Conservation (phyloP, 2,113 vertebrate species). For the Anoura caudifer region DNA sequence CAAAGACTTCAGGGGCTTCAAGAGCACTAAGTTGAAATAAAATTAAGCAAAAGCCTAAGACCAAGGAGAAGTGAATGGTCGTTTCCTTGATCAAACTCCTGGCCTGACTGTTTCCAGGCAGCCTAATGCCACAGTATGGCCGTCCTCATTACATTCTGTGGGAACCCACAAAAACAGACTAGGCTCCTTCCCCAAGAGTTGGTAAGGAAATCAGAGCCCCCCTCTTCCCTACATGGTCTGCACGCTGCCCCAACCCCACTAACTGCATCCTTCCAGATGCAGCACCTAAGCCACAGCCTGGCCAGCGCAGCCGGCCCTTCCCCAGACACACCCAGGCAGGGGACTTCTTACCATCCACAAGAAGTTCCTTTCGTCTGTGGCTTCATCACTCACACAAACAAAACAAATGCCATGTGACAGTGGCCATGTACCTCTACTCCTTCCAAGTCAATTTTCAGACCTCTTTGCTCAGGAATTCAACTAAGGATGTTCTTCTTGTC, state of each 20-base stretch:
- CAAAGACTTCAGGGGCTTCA: neutral
- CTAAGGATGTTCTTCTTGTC: neutral
- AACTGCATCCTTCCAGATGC: neutral
- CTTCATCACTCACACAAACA: constrained; percentile 30
- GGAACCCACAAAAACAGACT: neutral
- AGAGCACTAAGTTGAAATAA: neutral
- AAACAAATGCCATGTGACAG: constrained; percentile 25
- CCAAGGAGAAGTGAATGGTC: neutral
- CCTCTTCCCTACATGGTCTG: neutral
- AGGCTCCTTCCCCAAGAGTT: neutral
- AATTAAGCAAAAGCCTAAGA: neutral
- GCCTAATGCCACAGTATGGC: fast-evolving
- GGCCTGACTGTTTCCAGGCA: neutral
- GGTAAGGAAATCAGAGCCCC: neutral
- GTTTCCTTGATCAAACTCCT: neutral
- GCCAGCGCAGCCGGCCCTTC: neutral
- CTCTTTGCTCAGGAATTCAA: constrained; percentile 17
- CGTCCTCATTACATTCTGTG: neutral
- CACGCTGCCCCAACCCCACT: fast-evolving
- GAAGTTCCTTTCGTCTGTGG: neutral
- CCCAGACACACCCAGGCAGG: neutral
- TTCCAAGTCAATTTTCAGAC: neutral
- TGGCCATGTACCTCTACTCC: neutral
- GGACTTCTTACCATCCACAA: constrained; percentile 36
- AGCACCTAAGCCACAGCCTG: neutral